Percentiles rank a stretch among this genome's conserved stretches.
Evolutionary conservation across 2,797 vertebrate species (phyloP).

Genomic region (Varecia variegata): DNA sequence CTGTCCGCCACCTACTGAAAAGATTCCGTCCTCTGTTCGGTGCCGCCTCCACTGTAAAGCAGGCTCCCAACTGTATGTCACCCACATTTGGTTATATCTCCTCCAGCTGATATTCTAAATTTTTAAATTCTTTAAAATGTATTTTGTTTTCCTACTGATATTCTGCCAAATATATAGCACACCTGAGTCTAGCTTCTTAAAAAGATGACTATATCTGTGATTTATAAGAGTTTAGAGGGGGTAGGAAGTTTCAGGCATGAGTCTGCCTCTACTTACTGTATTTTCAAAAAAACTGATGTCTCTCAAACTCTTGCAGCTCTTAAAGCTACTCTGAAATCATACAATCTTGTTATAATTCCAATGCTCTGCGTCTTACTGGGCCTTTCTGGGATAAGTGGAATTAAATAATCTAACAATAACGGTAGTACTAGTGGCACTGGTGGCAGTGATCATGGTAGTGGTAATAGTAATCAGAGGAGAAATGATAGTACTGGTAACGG

Average conservation of each 20-base stretch:
- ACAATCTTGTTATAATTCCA: not conserved
- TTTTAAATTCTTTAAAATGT: not conserved
- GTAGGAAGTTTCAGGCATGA: not conserved
- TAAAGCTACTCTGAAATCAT: not conserved
- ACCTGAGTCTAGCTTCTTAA: not conserved
- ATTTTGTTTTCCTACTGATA: conserved; percentile 13
- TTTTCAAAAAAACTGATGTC: not conserved
- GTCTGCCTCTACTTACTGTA: not conserved
- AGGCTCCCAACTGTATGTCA: not conserved
- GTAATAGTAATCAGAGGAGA: accelerated
- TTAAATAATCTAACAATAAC: not conserved
- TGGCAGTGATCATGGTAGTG: not conserved
- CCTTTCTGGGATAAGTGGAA: not conserved
- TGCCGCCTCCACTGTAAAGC: accelerated
- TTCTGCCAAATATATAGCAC: not conserved
- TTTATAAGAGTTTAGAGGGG: not conserved
- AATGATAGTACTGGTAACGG: accelerated
- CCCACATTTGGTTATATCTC: not conserved
- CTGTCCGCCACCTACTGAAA: not conserved
- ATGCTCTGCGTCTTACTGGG: not conserved
- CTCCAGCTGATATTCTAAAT: not conserved
- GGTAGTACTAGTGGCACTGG: accelerated
- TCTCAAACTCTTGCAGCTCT: not conserved
- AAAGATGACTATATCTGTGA: not conserved
- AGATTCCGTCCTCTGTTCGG: not conserved